phyloP scores from a whole-genome alignment of 2,888 invertebrate genomes.

The Petrolisthes manimaculis region DNA sequence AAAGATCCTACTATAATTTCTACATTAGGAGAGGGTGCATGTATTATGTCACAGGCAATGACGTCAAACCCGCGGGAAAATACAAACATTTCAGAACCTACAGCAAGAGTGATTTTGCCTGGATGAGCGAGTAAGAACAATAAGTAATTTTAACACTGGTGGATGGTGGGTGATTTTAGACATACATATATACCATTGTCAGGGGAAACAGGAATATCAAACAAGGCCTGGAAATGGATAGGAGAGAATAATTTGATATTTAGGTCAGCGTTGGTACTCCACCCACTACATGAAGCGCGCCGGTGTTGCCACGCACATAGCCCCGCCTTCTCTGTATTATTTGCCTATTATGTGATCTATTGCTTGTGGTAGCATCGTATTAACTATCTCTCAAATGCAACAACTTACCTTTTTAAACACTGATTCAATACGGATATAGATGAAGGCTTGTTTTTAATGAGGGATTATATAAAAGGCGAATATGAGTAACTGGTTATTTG shows the following conservation, averaged over 20 bases:
- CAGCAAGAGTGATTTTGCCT: not conserved
- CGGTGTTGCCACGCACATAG: not conserved
- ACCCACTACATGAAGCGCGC: not conserved
- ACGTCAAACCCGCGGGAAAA: not conserved
- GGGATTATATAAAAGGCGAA: not conserved
- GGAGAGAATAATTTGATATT: not conserved
- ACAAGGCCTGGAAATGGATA: not conserved
- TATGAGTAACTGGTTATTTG: not conserved
- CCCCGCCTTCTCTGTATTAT: not conserved
- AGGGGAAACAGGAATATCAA: not conserved
- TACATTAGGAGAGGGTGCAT: too few relatives aligned
- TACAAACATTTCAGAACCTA: not conserved
- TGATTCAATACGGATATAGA: too few relatives aligned
- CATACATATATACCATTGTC: not conserved
- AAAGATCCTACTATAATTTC: too few relatives aligned
- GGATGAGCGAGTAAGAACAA: not conserved
- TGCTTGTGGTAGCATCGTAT: too few relatives aligned
- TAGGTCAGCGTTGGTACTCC: not conserved
- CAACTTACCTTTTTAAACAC: too few relatives aligned
- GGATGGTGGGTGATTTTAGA: too few relatives aligned
- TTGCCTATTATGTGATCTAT: too few relatives aligned
- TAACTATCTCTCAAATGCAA: too few relatives aligned
- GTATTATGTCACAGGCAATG: not conserved
- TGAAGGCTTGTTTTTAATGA: too few relatives aligned
- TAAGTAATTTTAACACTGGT: not conserved